Base-by-base conservation (phyloP, 2,888 invertebrate genomes). In the Scaptomyza caliginosa region DNA sequence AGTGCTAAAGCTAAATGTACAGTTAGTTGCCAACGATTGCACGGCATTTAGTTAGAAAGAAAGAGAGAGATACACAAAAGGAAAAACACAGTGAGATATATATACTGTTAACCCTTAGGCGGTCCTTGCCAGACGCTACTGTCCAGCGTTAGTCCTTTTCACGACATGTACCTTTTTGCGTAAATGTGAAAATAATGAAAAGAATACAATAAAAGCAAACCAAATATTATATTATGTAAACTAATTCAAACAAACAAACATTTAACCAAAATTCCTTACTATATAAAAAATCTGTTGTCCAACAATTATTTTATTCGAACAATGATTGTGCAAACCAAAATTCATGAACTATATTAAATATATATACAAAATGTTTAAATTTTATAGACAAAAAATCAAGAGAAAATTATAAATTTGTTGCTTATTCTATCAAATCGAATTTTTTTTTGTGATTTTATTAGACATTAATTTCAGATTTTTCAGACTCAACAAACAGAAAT, bases 111-210 rank as follows among this genome's bases (percentile, higher is more conserved):
- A 63, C 52, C 59, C 72, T 38, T 52, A 62, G 62, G 30, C 57
- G 30, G 57, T 56, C 79, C 71, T 60, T 64, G 40, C 36, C 40
- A 73, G 52, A 49, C 42, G 45, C 43, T 65, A 54, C 55, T 72
- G 67, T 46, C 66, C 77, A 73, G 74, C 49, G 50, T 74, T 77
- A 84, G 78, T 85, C 88, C 78, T 87, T 83, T 88, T 88, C 88
- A 83, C 83, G 67, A 77, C 67, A 88, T 74, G 89, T 89, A 88
- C 89, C 87, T 89, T 77, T 88, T 81, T 89, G 78, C 78, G 75
- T 73, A 69, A 77, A 72, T 76, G 81, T 82, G 79, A 78, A 89
- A 88, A 77, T 75, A 87, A 85, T 83, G 88, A 74, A 89, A 88
- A 68, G 74, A 86, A 83, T 78, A 88, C 89, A 88, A 89, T 89